Evolutionary conservation across 1,140 invertebrate species (phyloP), one percentile per base, ranked within the genome.

Genomic region (Pollicipes pollicipes): DNA sequence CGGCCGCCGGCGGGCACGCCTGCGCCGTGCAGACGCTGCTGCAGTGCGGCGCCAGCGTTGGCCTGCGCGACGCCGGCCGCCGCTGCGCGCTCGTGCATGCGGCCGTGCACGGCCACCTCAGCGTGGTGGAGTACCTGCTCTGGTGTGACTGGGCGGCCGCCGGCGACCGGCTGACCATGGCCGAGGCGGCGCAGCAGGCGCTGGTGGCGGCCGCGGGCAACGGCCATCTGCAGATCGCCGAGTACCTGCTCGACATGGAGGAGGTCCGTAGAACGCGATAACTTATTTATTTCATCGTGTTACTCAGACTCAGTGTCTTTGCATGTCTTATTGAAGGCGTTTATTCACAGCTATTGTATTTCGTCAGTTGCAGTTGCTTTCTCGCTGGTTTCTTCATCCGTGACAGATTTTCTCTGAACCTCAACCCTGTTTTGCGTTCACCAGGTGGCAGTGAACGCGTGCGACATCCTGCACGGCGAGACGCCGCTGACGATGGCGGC

Each of bases 401-500:
- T n/a, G n/a, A n/a, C n/a, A n/a, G n/a, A n/a, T n/a, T n/a, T n/a
- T n/a, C n/a, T n/a, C n/a, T n/a, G n/a, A n/a, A n/a, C n/a, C n/a
- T n/a, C n/a, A n/a, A n/a, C n/a, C n/a, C n/a, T n/a, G n/a, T n/a
- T n/a, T n/a, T n/a, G n/a, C n/a, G n/a, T n/a, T n/a, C 45, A 21
- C 45, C 13, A 58, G 45, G 45, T 58, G 10, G 13, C 45, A 21
- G 45, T 58, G 45, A 24, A 58, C 45, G 45, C 45, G 10, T 58
- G 45, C 17, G 45, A 58, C 45, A 17, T 2, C 24, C 45, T 58
- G 30, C 89, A 89, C 24, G 92, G 93, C 0, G 92, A 95, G 77
- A 93, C 92, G 68, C 91, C 93, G 0, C 79, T 98, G 28, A 95
- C 90, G 0, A 86, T 91, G 0, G 90, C 95, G 0, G 90, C 91